These are phyloP conservation scores for Papilio aristodemus DNA, from an alignment of 1,140 invertebrate species.

Conservation along the genomic window DNA sequence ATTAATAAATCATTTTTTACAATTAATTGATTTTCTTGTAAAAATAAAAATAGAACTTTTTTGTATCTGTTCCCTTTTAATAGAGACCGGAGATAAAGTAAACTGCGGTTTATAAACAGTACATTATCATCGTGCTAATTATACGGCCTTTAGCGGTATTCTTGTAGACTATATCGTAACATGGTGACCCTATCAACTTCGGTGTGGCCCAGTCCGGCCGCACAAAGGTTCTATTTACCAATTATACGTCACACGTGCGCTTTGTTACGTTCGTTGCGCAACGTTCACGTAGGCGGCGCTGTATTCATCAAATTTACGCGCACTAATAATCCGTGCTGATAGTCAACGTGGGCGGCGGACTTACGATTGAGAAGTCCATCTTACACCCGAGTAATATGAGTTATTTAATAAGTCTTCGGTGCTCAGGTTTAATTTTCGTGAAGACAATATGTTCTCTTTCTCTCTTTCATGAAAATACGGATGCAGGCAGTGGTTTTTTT, in stretches of 20 bases:
- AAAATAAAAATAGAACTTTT: no score
- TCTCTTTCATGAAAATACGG: no score
- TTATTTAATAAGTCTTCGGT: not conserved
- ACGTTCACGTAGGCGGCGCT: not conserved
- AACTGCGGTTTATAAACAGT: no score
- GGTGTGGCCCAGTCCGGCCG: not conserved
- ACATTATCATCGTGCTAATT: not conserved
- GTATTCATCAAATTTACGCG: not conserved
- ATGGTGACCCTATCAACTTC: not conserved
- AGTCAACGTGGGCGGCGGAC: not conserved
- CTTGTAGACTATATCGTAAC: not conserved
- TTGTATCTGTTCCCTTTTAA: no score
- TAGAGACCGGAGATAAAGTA: no score
- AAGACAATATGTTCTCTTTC: no score
- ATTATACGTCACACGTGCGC: conserved; percentile 4
- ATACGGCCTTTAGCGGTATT: not conserved
- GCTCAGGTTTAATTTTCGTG: no score
- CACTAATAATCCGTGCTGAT: not conserved
- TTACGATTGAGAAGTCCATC: not conserved
- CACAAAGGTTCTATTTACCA: conserved; percentile 14
- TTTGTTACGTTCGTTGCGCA: not conserved
- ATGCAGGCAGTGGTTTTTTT: no score
- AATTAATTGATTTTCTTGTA: no score
- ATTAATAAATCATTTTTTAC: no score
- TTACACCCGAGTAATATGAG: not conserved